Evolutionary conservation across 2,888 invertebrate species (phyloP), one percentile per base, ranked within the genome.

Genomic region (Rhingia rostrata): DNA sequence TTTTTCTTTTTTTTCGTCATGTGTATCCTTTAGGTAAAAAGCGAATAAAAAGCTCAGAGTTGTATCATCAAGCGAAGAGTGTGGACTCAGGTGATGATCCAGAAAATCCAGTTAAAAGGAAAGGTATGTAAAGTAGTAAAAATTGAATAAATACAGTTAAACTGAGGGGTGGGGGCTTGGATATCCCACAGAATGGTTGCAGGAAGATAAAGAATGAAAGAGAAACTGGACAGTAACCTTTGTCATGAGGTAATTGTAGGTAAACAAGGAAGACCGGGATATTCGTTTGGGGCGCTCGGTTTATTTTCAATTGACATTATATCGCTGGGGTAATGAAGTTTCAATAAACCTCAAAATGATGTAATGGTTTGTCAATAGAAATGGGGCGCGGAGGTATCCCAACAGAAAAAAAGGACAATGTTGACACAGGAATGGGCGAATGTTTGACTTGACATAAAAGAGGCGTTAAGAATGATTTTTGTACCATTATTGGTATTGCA

Each of bases 71-170:
- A 83, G 88, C 90, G 75, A 89, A 91, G 87, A 89, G 88, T 60
- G 88, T 89, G 87, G 87, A 90, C 88, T 89, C 89, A 86, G 90
- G 89, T 87, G 91, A 90, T 87, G 91, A 91, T 87, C 87, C 89
- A 83, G 92, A 92, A 88, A 92, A 90, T 90, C 90, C 91, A 51
- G 90, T 91, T 86, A 91, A 91, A 87, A 90, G 91, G 88, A 92
- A 92, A 92, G 91, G 91, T 92, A 87, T 90, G 89, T 89, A 89
- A 87, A 88, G 87, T 88, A 87, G 87, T 87, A 87, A 66, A 69
- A 51, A 51, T 51, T 51, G 53, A 77, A 80, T 75, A 84, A 78
- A 72, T 84, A 78, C 49, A 33, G 56, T 69, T 30, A 9, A 70
- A 63, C 51, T 63, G 33, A 64, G 30, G 63, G 14, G 32, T 54